phyloP scores from a whole-genome alignment of 2,888 invertebrate species.

The Cheilosia variabilis region DNA sequence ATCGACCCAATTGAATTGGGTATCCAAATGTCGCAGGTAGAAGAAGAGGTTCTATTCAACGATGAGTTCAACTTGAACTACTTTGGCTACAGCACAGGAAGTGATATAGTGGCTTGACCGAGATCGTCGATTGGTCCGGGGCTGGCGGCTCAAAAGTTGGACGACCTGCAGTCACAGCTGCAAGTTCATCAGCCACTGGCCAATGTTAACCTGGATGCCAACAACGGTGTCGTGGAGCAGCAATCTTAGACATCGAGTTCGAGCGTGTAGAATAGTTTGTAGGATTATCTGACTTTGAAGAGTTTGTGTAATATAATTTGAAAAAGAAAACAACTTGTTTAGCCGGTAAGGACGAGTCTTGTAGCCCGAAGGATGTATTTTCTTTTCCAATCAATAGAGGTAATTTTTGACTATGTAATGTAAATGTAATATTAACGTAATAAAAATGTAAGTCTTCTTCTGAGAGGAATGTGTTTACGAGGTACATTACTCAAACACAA shows the following conservation, averaged over 20 bases:
- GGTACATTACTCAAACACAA: too few relatives aligned
- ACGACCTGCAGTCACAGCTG: slow-evolving; percentile 19
- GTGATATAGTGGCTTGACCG: slow-evolving; percentile 83
- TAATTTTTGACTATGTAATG: slow-evolving; percentile 48
- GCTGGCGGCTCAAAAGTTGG: slow-evolving; percentile 18
- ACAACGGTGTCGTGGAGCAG: slow-evolving; percentile 42
- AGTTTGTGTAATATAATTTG: slow-evolving; percentile 64
- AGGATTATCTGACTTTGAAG: slow-evolving; percentile 14
- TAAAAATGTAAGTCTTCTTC: slow-evolving; percentile 56
- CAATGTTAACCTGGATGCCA: slow-evolving; percentile 36
- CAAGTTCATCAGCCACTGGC: slow-evolving; percentile 21
- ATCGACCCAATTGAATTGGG: slow-evolving; percentile 84
- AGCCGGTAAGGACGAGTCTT: slow-evolving; percentile 7
- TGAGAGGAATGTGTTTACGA: background rate
- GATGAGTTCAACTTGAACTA: slow-evolving; percentile 84
- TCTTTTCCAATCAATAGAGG: slow-evolving; percentile 49
- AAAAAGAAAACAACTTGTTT: slow-evolving; percentile 20
- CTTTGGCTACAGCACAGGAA: slow-evolving; percentile 82
- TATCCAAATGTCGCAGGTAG: slow-evolving; percentile 81
- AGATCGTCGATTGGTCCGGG: slow-evolving; percentile 28
- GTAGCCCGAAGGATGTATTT: slow-evolving; percentile 15
- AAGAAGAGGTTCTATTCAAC: slow-evolving; percentile 83
- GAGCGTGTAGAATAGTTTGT: slow-evolving; percentile 8
- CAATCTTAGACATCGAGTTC: slow-evolving; percentile 24
- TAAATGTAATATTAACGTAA: slow-evolving; percentile 31